Conservation (phyloP, 2,888 invertebrate species). For the Parochlus steinenii region DNA sequence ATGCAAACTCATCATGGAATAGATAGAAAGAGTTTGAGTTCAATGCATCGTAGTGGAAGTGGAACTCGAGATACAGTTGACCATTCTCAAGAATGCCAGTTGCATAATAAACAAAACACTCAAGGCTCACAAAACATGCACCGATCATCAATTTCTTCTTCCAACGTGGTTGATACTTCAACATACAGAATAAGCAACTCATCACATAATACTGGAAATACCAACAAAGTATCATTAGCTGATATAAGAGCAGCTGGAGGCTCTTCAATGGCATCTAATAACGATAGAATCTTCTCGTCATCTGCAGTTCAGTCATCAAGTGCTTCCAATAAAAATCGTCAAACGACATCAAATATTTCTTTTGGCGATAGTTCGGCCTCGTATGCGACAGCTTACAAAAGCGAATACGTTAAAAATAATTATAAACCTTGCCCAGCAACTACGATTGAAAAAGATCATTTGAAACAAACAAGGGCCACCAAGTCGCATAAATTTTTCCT, state of each 20-base stretch:
- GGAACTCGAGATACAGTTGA: conserved; percentile 1
- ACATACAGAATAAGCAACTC: too few relatives aligned
- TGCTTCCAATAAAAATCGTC: conserved; percentile 7
- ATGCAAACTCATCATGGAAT: conserved; percentile 47
- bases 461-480: conserved; percentile 9
- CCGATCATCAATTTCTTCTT: conserved; percentile 1
- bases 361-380: too few relatives aligned
- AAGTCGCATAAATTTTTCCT: conserved; percentile 10
- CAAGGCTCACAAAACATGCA: conserved; percentile 1
- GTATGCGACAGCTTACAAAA: conserved; percentile 2
- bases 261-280: too few relatives aligned
- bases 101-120: conserved; percentile 8
- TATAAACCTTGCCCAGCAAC: conserved; percentile 11
- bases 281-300: background rate
- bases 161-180: too few relatives aligned
- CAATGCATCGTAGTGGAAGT: conserved; percentile 42
- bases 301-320: conserved; percentile 9
- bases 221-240: too few relatives aligned
- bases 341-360: conserved; percentile 6
- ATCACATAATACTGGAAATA: too few relatives aligned
- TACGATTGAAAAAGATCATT: conserved; percentile 9
- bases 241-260: too few relatives aligned
- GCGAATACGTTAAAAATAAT: conserved; percentile 7
- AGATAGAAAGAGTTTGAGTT: conserved; percentile 64
- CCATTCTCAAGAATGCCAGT: conserved; percentile 7